phyloP scores from a whole-genome alignment of 2,797 vertebrate species.

The Lepidocolaptes lacrymiger region DNA sequence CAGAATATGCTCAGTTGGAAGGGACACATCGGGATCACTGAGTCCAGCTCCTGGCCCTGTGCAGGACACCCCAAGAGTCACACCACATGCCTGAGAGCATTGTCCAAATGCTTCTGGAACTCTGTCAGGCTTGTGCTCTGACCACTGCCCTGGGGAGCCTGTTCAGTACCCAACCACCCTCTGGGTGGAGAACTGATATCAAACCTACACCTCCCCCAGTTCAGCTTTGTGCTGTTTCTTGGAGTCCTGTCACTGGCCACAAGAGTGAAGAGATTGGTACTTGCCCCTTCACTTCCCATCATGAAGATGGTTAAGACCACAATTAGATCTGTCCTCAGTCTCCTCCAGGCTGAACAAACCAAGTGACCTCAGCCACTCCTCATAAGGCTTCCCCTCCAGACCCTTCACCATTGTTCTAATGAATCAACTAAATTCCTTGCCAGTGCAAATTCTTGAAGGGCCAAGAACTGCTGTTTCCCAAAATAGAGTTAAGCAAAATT shows the following conservation, averaged over 20 bases:
- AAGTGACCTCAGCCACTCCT: background rate
- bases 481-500: background rate
- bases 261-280: background rate
- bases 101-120: background rate
- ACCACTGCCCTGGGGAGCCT: background rate
- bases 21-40: too few species aligned
- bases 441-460: background rate
- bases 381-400: background rate
- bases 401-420: background rate
- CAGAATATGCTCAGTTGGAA: background rate
- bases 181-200: background rate
- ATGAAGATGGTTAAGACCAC: background rate
- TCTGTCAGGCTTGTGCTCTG: background rate
- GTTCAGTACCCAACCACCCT: background rate
- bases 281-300: background rate
- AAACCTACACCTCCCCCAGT: background rate
- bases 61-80: background rate
- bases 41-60: background rate
- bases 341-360: background rate
- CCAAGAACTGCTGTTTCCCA: background rate
- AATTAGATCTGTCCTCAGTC: background rate
- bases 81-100: background rate
- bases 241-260: background rate
- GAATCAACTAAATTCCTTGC: background rate
- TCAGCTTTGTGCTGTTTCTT: background rate